These are phyloP conservation scores for Rattus rattus DNA, from an alignment of 2,113 vertebrate species.

Conservation along the genomic window DNA sequence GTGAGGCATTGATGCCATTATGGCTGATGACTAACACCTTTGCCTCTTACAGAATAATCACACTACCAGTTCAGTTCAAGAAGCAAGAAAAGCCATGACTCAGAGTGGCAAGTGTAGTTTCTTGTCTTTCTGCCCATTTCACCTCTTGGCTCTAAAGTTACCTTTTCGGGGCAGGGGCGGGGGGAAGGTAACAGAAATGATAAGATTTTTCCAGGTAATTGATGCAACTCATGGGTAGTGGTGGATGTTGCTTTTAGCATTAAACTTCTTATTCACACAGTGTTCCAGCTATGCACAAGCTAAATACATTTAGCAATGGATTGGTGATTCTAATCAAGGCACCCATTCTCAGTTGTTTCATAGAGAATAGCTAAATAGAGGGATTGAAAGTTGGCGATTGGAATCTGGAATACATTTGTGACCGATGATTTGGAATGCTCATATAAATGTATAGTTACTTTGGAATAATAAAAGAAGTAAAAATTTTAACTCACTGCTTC, in stretches of 20 bases:
- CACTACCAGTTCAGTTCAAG: background rate
- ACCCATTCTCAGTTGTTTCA: background rate
- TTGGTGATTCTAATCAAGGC: background rate
- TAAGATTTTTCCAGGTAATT: background rate
- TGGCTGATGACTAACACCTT: conserved; percentile 9
- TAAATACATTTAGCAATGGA: background rate
- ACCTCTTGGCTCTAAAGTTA: background rate
- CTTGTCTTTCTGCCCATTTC: background rate
- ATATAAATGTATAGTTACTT: background rate
- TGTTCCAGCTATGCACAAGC: background rate
- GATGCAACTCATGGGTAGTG: background rate
- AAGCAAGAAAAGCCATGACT: background rate
- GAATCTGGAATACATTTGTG: background rate
- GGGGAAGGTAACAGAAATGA: background rate
- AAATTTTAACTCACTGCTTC: background rate
- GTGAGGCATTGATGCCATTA: background rate
- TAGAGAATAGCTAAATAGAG: background rate
- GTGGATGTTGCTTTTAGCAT: background rate
- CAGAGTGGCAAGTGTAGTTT: background rate
- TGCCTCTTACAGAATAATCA: background rate
- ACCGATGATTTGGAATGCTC: background rate
- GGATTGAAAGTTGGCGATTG: background rate
- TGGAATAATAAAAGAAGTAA: conserved; percentile 23
- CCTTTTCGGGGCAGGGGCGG: background rate
- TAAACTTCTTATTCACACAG: background rate